phyloP scores from a whole-genome alignment of 2,113 vertebrate species.

The Geothlypis trichas region DNA sequence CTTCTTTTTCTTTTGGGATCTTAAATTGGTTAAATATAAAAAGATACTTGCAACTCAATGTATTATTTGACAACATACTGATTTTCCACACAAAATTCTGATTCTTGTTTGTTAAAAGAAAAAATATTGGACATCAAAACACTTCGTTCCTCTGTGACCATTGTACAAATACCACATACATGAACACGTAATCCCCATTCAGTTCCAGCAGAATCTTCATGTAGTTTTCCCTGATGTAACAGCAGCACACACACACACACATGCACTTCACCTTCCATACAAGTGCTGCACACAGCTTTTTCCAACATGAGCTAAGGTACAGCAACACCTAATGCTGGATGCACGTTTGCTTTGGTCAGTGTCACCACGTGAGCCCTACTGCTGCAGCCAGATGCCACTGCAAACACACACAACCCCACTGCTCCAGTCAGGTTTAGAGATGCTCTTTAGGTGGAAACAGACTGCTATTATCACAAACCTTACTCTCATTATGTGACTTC shows the following conservation, averaged over 20 bases:
- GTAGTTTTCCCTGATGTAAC: neutral
- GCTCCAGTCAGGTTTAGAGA: neutral
- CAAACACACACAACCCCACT: neutral
- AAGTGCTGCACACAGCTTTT: neutral
- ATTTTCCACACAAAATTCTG: neutral
- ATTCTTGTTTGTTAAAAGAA: neutral
- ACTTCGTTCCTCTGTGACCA: neutral
- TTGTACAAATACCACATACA: neutral
- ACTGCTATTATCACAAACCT: neutral
- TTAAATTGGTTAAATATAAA: neutral
- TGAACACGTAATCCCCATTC: neutral
- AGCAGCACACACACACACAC: neutral
- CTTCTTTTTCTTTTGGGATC: neutral
- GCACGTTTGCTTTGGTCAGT: neutral
- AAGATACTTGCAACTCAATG: neutral
- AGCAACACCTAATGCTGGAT: neutral
- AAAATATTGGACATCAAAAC: neutral
- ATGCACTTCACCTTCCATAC: neutral
- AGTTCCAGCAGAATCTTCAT: neutral
- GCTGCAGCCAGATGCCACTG: neutral
- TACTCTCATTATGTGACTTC: neutral
- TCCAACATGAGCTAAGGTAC: neutral
- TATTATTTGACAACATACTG: neutral
- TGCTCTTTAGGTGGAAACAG: neutral
- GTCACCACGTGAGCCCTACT: neutral